Percentiles rank a stretch among this genome's conserved stretches.
phyloP scores from a whole-genome alignment of 2,888 invertebrate species.

The Pollenia griseotomentosa region DNA sequence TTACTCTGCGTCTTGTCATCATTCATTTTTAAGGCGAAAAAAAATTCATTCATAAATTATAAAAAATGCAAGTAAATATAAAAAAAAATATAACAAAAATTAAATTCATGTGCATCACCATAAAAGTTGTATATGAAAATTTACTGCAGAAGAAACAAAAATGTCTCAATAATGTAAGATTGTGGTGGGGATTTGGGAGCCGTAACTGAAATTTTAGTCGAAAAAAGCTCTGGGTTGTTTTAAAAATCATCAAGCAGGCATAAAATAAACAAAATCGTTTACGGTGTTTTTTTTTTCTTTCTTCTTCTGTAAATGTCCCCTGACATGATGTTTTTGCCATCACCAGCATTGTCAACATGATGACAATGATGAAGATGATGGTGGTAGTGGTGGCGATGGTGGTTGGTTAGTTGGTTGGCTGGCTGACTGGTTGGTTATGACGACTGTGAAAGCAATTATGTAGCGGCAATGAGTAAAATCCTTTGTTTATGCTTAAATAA shows the following conservation, averaged over 20 bases:
- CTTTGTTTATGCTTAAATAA: conserved; percentile 74
- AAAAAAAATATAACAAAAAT: conserved; percentile 24
- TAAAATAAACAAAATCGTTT: conserved; percentile 54
- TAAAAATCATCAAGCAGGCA: conserved; percentile 20
- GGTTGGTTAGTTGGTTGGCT: not conserved
- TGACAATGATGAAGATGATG: conserved; percentile 24
- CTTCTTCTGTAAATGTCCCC: conserved; percentile 34
- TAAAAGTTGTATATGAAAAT: conserved; percentile 40
- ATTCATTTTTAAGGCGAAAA: conserved; percentile 48
- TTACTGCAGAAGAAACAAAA: conserved; percentile 26
- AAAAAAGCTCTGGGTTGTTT: conserved; percentile 35
- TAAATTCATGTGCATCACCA: conserved; percentile 51
- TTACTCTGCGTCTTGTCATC: conserved; percentile 35
- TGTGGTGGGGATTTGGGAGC: conserved; percentile 31
- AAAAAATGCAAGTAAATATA: conserved; percentile 31
- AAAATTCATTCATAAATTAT: conserved; percentile 67
- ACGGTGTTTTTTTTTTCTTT: conserved; percentile 21
- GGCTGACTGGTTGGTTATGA: conserved; percentile 30
- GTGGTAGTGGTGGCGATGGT: not conserved
- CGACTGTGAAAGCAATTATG: conserved; percentile 64
- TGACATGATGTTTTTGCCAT: conserved; percentile 23
- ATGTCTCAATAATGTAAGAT: conserved; percentile 42
- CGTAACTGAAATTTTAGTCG: not conserved
- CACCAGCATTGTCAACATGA: conserved; percentile 40
- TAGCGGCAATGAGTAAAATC: conserved; percentile 74